These are phyloP conservation scores for Nesoenas mayeri DNA, from an alignment of 2,113 vertebrate genomes.

Conservation along the genomic window DNA sequence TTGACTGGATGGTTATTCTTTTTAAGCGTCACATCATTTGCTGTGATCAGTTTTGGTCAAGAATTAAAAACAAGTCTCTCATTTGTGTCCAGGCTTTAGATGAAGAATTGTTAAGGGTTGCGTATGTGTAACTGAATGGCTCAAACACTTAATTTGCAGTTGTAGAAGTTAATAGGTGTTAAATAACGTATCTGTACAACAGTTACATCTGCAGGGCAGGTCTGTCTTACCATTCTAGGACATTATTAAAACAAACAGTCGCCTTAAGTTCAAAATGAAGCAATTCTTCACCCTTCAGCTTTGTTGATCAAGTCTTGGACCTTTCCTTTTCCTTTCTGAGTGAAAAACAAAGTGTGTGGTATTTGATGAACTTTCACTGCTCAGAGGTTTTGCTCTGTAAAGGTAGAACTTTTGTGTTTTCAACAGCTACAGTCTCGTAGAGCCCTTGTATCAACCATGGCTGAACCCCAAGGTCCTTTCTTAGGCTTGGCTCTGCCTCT, in stretches of 20 bases:
- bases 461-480: not conserved
- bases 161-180: not conserved
- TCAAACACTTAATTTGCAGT: not conserved
- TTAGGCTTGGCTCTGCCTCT: not conserved
- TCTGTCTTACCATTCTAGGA: not conserved
- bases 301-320: not conserved
- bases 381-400: not conserved
- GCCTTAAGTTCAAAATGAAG: not conserved
- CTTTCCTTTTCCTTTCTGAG: not conserved
- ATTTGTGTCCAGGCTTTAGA: not conserved
- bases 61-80: conserved; percentile 6
- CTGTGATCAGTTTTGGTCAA: not conserved
- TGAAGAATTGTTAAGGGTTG: not conserved
- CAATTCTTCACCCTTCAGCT: not conserved
- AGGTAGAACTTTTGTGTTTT: not conserved
- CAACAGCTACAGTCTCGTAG: not conserved
- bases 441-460: not conserved
- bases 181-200: not conserved
- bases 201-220: not conserved
- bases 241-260: conserved; percentile 1
- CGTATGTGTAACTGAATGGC: not conserved
- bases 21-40: not conserved
- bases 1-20: not conserved
- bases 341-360: not conserved
- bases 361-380: not conserved